Percentiles rank a stretch among this genome's conserved stretches.
phyloP scores from a whole-genome alignment of 2,113 vertebrate species.

The Malaclemys terrapin region DNA sequence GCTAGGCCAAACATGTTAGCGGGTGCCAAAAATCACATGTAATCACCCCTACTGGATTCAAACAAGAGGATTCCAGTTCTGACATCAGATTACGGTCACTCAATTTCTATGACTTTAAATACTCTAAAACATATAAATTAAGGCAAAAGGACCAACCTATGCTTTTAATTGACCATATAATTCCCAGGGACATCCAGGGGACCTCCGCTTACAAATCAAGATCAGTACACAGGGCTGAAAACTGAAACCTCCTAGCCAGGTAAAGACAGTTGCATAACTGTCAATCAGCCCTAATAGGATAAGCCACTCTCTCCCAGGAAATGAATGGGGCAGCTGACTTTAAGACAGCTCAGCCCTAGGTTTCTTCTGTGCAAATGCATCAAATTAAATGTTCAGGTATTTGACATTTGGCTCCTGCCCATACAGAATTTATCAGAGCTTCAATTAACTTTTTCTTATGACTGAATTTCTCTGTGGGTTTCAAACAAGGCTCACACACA shows the following conservation, averaged over 20 bases:
- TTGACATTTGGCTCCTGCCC: neutral
- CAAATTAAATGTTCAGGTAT: neutral
- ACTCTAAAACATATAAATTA: neutral
- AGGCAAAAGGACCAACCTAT: neutral
- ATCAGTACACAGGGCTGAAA: neutral
- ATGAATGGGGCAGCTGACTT: neutral
- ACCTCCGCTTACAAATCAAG: neutral
- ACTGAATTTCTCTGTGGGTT: neutral
- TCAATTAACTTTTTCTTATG: neutral
- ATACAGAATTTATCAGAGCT: neutral
- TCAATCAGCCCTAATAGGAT: neutral
- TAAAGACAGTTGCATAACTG: neutral
- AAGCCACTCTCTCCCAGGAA: neutral
- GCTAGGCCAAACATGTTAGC: fast-evolving
- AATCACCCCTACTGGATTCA: neutral
- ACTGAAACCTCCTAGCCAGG: neutral
- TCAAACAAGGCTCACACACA: neutral
- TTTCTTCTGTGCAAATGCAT: neutral
- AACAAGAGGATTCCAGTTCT: neutral
- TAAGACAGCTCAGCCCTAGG: neutral
- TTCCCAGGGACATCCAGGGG: neutral
- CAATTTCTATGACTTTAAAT: neutral
- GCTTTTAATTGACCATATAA: neutral
- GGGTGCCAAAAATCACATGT: neutral
- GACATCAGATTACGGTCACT: fast-evolving